These are phyloP conservation scores for Orestias chungarensis DNA, from an alignment of 2,797 vertebrate genomes.

Conservation along the genomic window DNA sequence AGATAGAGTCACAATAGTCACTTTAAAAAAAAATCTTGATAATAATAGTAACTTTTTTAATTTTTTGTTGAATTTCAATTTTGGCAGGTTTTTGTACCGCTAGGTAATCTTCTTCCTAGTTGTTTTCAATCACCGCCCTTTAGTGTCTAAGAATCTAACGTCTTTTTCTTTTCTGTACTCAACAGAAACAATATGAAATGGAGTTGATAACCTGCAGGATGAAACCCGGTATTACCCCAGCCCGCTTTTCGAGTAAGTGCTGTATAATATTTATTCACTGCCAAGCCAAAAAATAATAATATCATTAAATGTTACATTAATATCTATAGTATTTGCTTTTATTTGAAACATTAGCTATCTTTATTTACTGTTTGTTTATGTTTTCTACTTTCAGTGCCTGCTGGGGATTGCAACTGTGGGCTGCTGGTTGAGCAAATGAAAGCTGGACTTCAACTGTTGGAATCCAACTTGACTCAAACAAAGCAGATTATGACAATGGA, in stretches of 20 bases:
- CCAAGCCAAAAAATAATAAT: neutral
- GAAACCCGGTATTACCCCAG: accelerated
- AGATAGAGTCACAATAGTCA: no score
- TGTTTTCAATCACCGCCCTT: neutral
- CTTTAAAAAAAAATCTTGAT: no score
- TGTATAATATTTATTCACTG: slow-evolving; percentile 11
- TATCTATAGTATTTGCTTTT: neutral
- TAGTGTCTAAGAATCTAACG: neutral
- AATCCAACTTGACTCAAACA: slow-evolving; percentile 75
- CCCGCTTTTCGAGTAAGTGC: slow-evolving; percentile 1
- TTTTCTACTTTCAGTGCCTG: accelerated
- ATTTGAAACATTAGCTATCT: neutral
- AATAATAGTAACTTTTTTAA: no score
- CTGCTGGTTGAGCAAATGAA: slow-evolving; percentile 31
- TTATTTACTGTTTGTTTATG: neutral
- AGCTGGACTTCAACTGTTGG: slow-evolving; percentile 45
- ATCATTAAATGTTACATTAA: neutral
- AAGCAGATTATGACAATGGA: slow-evolving; percentile 42
- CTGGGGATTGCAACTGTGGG: slow-evolving; percentile 28
- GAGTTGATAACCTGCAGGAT: accelerated
- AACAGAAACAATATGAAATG: slow-evolving; percentile 42
- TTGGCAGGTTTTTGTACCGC: no score
- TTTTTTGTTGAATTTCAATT: no score
- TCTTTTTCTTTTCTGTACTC: slow-evolving; percentile 14
- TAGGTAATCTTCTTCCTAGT: no score